Evolutionary conservation across 2,113 vertebrate genomes (phyloP).

Genomic region (Pangasianodon gigas): DNA sequence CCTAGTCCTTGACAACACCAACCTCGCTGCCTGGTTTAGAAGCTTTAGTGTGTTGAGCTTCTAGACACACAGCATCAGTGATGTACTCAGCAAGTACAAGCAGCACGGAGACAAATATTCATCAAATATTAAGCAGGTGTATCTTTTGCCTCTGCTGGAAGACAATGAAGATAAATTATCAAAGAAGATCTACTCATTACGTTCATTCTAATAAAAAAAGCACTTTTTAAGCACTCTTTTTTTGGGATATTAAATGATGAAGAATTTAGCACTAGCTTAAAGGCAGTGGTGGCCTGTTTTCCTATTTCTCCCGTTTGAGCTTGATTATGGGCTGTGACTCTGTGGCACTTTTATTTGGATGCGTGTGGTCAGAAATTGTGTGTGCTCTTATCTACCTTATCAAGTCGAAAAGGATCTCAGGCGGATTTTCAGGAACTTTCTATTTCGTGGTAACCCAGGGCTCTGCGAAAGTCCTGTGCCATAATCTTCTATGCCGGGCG

Average conservation of each 20-base stretch:
- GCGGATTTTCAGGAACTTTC: constrained; percentile 38
- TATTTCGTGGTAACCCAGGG: constrained; percentile 23
- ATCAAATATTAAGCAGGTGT: background rate
- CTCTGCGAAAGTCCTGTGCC: constrained; percentile 18
- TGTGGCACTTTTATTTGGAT: background rate
- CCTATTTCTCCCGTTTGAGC: background rate
- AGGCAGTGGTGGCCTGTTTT: constrained; percentile 17
- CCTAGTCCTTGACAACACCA: background rate
- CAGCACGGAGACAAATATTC: background rate
- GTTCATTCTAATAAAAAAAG: background rate
- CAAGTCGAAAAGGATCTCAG: constrained; percentile 25
- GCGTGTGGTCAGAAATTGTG: constrained; percentile 34
- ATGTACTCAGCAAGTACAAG: background rate
- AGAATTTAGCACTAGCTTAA: constrained; percentile 49
- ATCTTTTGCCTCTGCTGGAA: background rate
- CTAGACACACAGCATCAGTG: background rate
- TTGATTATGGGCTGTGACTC: background rate
- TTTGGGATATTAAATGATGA: constrained; percentile 31
- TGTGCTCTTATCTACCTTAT: constrained; percentile 31
- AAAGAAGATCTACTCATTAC: background rate
- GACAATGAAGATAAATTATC: background rate
- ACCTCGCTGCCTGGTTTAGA: background rate
- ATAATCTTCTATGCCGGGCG: constrained; percentile 6
- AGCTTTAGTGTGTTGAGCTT: background rate
- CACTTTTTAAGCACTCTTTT: background rate